Evolutionary conservation across 2,888 invertebrate species (phyloP).

Genomic region (Melieria omissa): DNA sequence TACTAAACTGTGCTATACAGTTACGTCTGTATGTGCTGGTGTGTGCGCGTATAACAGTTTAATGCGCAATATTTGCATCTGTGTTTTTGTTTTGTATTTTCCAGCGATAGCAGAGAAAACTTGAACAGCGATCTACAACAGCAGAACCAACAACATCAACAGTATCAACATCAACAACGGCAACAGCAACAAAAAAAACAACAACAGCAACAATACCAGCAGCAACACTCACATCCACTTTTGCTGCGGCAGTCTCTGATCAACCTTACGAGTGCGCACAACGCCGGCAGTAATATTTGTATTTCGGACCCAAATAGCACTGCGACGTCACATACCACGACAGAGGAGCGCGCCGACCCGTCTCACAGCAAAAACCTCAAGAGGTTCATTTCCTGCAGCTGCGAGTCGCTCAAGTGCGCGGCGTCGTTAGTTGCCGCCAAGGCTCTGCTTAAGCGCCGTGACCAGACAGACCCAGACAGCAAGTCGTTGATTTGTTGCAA

Average conservation of each 20-base stretch:
- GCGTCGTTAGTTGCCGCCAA: slow-evolving; percentile 37
- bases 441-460: slow-evolving; percentile 40
- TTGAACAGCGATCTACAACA: slow-evolving; percentile 59
- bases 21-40: slow-evolving; percentile 20
- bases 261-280: slow-evolving; percentile 65
- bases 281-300: slow-evolving; percentile 46
- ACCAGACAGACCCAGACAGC: slow-evolving; percentile 48
- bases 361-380: slow-evolving; percentile 43
- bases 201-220: slow-evolving; percentile 41
- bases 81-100: slow-evolving; percentile 48
- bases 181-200: slow-evolving; percentile 48
- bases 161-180: slow-evolving; percentile 47
- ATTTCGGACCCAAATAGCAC: slow-evolving; percentile 38
- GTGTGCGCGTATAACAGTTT: slow-evolving; percentile 25
- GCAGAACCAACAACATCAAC: slow-evolving; percentile 46
- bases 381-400: slow-evolving; percentile 60
- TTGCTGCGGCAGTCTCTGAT: slow-evolving; percentile 66
- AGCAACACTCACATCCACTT: slow-evolving; percentile 58
- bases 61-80: slow-evolving; percentile 14
- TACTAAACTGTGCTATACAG: neutral
- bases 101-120: slow-evolving; percentile 65
- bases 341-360: slow-evolving; percentile 40
- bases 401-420: slow-evolving; percentile 58
- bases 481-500: slow-evolving; percentile 53
- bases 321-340: slow-evolving; percentile 26